Conservation (phyloP, 2,797 vertebrate species). For the Hylomyscus alleni region DNA sequence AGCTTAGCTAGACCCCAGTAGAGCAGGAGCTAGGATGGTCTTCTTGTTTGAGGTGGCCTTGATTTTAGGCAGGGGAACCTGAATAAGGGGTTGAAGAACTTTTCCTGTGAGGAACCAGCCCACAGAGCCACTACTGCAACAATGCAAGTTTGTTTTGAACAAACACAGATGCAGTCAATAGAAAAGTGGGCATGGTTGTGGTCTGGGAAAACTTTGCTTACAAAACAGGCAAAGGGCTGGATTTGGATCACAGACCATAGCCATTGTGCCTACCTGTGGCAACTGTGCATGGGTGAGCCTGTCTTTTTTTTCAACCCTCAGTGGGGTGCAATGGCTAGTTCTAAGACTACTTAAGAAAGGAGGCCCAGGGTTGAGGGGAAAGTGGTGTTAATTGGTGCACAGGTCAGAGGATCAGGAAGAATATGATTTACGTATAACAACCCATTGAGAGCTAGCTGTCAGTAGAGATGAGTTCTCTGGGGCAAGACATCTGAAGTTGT, state of each 20-base stretch:
- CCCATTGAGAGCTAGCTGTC: background rate
- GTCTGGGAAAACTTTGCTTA: background rate
- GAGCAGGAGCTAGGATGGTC: background rate
- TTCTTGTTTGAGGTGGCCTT: background rate
- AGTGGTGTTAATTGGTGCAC: background rate
- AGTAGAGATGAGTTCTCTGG: background rate
- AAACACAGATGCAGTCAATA: background rate
- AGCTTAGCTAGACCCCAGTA: background rate
- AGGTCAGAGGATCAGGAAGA: constrained; percentile 15
- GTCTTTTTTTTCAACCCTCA: background rate
- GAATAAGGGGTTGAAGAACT: background rate
- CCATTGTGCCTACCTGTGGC: background rate
- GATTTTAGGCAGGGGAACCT: background rate
- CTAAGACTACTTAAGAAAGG: constrained; percentile 21
- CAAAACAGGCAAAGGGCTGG: background rate
- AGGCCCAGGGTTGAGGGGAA: background rate
- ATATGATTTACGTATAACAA: background rate
- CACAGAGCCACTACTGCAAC: background rate
- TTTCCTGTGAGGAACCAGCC: background rate
- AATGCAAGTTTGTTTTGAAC: background rate
- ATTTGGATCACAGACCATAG: background rate
- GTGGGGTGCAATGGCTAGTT: background rate
- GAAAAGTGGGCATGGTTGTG: background rate
- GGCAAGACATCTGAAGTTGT: background rate
- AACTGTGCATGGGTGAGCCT: background rate